Percentiles rank a stretch among this genome's conserved stretches.
Evolutionary conservation across 2,113 vertebrate species (phyloP).

Genomic region (Eubucco bourcierii): DNA sequence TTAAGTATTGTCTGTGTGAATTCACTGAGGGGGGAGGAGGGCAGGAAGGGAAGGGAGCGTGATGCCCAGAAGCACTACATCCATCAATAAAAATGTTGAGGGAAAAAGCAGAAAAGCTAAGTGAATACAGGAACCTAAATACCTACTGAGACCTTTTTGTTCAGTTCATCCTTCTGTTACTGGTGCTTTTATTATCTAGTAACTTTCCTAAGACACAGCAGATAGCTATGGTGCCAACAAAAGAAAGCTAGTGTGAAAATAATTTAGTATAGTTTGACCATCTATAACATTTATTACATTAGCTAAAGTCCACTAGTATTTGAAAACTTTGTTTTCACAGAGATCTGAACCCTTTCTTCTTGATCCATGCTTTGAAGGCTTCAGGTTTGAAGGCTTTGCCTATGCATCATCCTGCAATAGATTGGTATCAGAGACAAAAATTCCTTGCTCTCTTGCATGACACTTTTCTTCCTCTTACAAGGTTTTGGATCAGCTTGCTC

Average conservation of each 20-base stretch:
- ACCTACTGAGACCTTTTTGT: neutral
- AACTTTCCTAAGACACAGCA: neutral
- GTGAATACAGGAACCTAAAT: neutral
- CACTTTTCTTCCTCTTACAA: neutral
- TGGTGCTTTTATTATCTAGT: neutral
- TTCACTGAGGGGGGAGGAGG: no score
- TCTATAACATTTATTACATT: neutral
- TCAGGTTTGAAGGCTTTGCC: neutral
- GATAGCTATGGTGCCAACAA: neutral
- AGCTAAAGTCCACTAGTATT: neutral
- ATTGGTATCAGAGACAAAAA: neutral
- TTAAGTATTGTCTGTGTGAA: no score
- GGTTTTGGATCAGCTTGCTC: neutral
- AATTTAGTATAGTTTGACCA: neutral
- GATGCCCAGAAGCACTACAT: no score
- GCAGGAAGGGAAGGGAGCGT: no score
- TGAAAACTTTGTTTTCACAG: neutral
- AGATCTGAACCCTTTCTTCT: neutral
- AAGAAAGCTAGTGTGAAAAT: neutral
- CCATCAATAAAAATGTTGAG: neutral
- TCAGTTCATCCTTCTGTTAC: neutral
- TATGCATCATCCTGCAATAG: neutral
- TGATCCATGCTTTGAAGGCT: neutral
- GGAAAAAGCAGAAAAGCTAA: neutral
- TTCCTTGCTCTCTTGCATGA: neutral